A percentile compares a stretch with the other conserved stretches of the same genome.
Evolutionary conservation across 2,113 vertebrate genomes (phyloP).

Genomic region (Alaudala cheleensis): DNA sequence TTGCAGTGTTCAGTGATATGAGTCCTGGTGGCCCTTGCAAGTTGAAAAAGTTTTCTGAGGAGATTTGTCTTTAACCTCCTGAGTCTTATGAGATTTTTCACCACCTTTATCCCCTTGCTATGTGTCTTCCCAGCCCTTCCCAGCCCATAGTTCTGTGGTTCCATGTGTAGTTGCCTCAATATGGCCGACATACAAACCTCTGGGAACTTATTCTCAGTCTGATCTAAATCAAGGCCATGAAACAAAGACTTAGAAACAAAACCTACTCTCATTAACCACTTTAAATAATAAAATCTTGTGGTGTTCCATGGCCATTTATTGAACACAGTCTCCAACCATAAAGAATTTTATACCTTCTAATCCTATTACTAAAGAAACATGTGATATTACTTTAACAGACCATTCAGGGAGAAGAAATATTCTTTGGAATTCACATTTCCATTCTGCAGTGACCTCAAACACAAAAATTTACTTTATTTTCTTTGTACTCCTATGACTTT

Average conservation of each 20-base stretch:
- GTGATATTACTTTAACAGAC: background rate
- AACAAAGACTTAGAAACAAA: background rate
- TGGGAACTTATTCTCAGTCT: background rate
- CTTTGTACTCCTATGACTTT: background rate
- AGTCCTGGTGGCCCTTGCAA: background rate
- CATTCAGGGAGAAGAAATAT: background rate
- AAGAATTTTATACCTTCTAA: background rate
- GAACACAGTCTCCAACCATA: background rate
- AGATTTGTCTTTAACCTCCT: background rate
- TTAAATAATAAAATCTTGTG: background rate
- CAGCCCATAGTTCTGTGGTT: background rate
- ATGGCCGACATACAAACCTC: background rate
- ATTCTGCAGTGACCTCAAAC: background rate
- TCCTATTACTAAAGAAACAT: background rate
- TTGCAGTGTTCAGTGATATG: background rate
- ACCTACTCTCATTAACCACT: background rate
- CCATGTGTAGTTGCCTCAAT: background rate
- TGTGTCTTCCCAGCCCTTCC: background rate
- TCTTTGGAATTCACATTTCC: background rate
- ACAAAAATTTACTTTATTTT: background rate
- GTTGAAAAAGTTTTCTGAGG: background rate
- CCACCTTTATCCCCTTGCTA: background rate
- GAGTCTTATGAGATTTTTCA: background rate
- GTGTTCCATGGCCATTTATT: background rate
- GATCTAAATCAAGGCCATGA: background rate